Evolutionary conservation across 1,140 invertebrate genomes (phyloP), one percentile per base, ranked within the genome.

Genomic region (Planococcus citri): DNA sequence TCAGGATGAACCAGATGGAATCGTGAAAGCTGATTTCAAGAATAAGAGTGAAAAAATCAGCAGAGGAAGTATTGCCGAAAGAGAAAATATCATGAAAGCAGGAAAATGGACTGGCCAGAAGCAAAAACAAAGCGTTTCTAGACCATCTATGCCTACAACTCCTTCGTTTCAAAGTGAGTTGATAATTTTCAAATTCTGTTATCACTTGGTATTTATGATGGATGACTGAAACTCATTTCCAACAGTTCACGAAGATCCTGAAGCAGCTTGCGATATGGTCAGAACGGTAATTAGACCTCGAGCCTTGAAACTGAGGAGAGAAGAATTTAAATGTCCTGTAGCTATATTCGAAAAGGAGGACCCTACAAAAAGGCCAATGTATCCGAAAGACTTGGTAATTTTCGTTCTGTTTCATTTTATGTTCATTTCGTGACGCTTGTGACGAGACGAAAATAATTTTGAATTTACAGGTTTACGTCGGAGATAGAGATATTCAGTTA

Each of bases 401-500:
- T 51, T 9, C 6, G 3, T 51, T 9, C 2, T 51, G 6, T 37
- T 37, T 37, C 33, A 37, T 51, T 51, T 2, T 51, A 51, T 51
- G 10, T 51, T n/a, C 6, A 51, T 17, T 3, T 25, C 67, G 9
- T n/a, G n/a, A n/a, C n/a, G n/a, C n/a, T n/a, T n/a, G n/a, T n/a
- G n/a, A n/a, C n/a, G n/a, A n/a, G n/a, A n/a, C n/a, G n/a, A n/a
- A 41, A 61, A 9, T 58, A n/a, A 9, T 70, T 20, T 20, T 57
- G 57, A 14, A 20, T 51, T 70, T 68, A 27, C 64, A 78, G 75
- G 73, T 78, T 0, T 83, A 82, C 74, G 75, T 75, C 69, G 82
- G 83, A 0, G 76, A 75, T 1, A 77, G 78, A 58, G 83, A 85
- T 73, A 82, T 82, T 70, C 79, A 78, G 27, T 80, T 84, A 75